A percentile compares a stretch with the other conserved stretches of the same genome.
Evolutionary conservation across 1,140 invertebrate genomes (phyloP).

Genomic region (Leguminivora glycinivorella): DNA sequence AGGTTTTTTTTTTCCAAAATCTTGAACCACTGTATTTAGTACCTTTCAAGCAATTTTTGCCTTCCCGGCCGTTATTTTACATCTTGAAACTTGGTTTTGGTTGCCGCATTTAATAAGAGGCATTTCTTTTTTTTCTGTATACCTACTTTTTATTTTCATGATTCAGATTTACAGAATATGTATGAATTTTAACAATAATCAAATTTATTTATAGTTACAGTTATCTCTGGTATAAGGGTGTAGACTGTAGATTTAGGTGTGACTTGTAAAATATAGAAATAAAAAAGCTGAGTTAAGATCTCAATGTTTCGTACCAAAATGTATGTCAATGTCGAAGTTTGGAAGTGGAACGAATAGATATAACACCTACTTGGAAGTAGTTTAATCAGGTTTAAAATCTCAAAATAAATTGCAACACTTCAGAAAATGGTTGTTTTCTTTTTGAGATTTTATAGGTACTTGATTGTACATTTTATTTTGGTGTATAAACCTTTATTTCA

Average conservation of each 20-base stretch:
- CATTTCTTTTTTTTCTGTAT: neutral
- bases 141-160: neutral
- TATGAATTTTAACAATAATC: neutral
- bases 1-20: neutral
- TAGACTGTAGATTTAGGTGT: neutral
- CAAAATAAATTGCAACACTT: neutral
- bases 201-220: neutral
- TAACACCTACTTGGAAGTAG: no score
- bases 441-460: neutral
- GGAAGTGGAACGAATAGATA: no score
- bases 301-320: neutral
- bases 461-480: neutral
- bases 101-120: conserved; percentile 2
- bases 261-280: neutral
- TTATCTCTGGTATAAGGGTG: neutral
- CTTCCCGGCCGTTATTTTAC: neutral
- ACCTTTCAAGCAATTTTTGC: no score
- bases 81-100: neutral
- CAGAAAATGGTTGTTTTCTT: no score
- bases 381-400: neutral
- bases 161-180: neutral
- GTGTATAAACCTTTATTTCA: neutral
- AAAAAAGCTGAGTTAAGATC: neutral
- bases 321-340: neutral
- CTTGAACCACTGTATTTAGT: neutral